A percentile compares a stretch with the other conserved stretches of the same genome.
Conservation (phyloP, 2,888 invertebrate species). For the Agrochola lota region DNA sequence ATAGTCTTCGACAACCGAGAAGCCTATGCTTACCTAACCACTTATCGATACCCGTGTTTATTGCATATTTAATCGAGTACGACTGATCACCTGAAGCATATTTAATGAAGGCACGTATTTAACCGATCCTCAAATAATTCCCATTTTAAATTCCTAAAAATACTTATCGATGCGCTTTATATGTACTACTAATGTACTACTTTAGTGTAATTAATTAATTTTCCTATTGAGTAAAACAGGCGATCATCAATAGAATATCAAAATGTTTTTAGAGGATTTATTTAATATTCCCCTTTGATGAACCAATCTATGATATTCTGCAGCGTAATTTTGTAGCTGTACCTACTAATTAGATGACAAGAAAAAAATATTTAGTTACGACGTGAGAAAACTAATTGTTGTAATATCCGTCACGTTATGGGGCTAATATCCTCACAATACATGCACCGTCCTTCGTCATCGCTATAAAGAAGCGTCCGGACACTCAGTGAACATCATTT, state of each 20-base stretch:
- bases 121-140: neutral
- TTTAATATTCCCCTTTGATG: neutral
- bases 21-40: slow-evolving; percentile 42
- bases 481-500: slow-evolving; percentile 66
- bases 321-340: neutral
- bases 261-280: neutral
- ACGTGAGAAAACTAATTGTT: slow-evolving; percentile 29
- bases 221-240: neutral
- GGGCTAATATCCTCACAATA: slow-evolving; percentile 39
- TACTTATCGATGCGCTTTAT: too few species aligned
- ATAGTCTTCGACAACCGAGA: slow-evolving; percentile 4
- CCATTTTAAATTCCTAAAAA: neutral
- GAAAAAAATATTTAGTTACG: slow-evolving; percentile 10
- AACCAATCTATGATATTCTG: neutral
- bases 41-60: slow-evolving; percentile 1
- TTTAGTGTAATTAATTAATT: neutral
- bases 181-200: neutral
- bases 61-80: neutral
- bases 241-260: neutral
- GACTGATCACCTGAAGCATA: neutral
- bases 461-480: slow-evolving; percentile 69
- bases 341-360: neutral
- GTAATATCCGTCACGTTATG: slow-evolving; percentile 14
- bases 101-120: neutral
- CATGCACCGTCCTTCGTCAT: slow-evolving; percentile 65